phyloP scores from a whole-genome alignment of 2,888 invertebrate species.

The Ceriagrion tenellum region DNA sequence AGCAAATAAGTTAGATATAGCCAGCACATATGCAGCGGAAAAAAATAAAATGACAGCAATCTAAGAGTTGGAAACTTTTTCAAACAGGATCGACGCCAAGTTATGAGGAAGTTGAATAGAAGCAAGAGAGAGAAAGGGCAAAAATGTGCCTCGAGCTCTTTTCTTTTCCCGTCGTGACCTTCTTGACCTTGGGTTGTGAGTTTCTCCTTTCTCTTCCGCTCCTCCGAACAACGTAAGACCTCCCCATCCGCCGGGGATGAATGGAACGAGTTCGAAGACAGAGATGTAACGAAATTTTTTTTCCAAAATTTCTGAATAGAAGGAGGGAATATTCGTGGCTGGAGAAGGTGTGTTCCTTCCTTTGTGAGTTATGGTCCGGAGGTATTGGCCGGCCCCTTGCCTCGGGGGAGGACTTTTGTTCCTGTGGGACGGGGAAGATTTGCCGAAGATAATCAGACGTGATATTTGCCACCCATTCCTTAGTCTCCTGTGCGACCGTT shows the following conservation, averaged over 20 bases:
- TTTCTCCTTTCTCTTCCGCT: neutral
- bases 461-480: neutral
- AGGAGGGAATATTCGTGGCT: neutral
- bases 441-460: neutral
- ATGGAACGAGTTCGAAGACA: neutral
- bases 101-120: neutral
- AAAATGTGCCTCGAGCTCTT: neutral
- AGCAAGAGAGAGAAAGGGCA: neutral
- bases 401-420: neutral
- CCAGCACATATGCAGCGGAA: too few species aligned
- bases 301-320: neutral
- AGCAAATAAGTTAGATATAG: too few species aligned
- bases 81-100: too few species aligned
- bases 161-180: neutral
- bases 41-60: too few species aligned
- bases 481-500: neutral
- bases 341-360: neutral
- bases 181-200: neutral
- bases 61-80: too few species aligned
- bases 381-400: neutral
- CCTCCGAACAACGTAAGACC: neutral
- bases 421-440: neutral
- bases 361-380: neutral
- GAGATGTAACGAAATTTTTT: neutral
- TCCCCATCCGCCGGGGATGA: neutral